Percentiles rank a stretch among this genome's conserved stretches.
Evolutionary conservation across 2,888 invertebrate genomes (phyloP).

Genomic region (Peribatodes rhomboidaria): DNA sequence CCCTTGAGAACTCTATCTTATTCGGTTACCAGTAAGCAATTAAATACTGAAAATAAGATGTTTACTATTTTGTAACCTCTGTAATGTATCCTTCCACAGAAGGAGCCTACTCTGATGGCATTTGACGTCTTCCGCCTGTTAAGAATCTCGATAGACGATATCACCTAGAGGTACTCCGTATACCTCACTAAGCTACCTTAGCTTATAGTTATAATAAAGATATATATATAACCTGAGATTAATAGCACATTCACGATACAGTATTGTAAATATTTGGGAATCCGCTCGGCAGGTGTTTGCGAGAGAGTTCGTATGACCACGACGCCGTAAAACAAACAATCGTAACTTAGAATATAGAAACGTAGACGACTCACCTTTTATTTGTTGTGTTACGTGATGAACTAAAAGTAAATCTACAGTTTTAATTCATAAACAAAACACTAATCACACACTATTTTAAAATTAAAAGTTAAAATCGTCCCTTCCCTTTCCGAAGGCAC

Average conservation of each 20-base stretch:
- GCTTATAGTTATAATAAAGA: neutral
- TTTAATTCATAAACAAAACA: conserved; percentile 72
- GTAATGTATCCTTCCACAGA: too few species aligned
- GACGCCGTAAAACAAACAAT: conserved; percentile 19
- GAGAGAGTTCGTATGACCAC: conserved; percentile 13
- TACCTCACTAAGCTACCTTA: neutral
- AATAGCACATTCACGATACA: neutral
- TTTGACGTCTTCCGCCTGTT: too few species aligned
- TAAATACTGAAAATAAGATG: too few species aligned
- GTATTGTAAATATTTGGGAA: conserved; percentile 24
- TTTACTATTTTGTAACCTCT: too few species aligned
- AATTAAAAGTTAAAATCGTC: conserved; percentile 30
- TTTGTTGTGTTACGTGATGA: conserved; percentile 51
- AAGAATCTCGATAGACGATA: too few species aligned
- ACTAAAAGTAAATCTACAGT: conserved; percentile 50
- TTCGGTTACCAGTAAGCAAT: too few species aligned
- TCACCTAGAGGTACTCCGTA: too few species aligned
- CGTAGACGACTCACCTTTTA: conserved; percentile 59
- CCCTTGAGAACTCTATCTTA: too few species aligned
- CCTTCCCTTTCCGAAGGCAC: conserved; percentile 1
- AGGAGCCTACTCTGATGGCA: too few species aligned
- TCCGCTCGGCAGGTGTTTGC: conserved; percentile 10
- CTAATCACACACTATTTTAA: conserved; percentile 56
- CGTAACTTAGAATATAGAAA: neutral
- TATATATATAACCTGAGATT: neutral